A percentile compares a stretch with the other conserved stretches of the same genome.
These are phyloP conservation scores for Caerostris extrusa DNA, from an alignment of 1,140 invertebrate species.

Conservation along the genomic window DNA sequence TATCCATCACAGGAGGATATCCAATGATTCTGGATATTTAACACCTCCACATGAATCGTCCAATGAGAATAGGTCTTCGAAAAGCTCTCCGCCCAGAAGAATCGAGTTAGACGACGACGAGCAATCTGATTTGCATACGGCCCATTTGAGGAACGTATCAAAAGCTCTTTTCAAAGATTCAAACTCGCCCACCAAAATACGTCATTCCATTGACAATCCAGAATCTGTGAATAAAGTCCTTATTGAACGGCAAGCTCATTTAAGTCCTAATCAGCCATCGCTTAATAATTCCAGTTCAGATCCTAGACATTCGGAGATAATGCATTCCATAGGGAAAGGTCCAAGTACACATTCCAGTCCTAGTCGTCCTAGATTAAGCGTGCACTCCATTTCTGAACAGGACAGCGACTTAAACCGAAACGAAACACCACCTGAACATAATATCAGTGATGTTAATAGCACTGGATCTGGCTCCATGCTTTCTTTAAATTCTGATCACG, in stretches of 20 bases:
- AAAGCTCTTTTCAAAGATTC: slow-evolving; percentile 30
- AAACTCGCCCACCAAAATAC: neutral
- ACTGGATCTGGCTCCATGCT: neutral
- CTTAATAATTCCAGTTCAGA: neutral
- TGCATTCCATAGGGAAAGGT: neutral
- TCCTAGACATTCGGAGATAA: neutral
- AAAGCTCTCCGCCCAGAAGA: neutral
- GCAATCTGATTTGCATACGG: neutral
- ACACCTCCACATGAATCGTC: neutral
- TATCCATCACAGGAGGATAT: neutral
- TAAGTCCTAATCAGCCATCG: neutral
- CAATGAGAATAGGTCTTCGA: neutral
- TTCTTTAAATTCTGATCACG: slow-evolving; percentile 1
- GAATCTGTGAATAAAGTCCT: neutral
- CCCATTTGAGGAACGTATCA: slow-evolving; percentile 22
- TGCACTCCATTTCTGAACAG: neutral
- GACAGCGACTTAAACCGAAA: neutral
- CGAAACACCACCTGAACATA: neutral
- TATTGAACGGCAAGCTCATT: too few species aligned
- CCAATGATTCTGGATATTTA: neutral
- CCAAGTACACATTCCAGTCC: neutral
- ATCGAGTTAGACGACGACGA: neutral
- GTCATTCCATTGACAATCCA: neutral
- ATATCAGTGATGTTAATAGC: neutral
- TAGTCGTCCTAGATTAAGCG: neutral